Evolutionary conservation across 2,797 vertebrate species (phyloP), one percentile per base, ranked within the genome.

Genomic region (Sebastolobus alascanus): DNA sequence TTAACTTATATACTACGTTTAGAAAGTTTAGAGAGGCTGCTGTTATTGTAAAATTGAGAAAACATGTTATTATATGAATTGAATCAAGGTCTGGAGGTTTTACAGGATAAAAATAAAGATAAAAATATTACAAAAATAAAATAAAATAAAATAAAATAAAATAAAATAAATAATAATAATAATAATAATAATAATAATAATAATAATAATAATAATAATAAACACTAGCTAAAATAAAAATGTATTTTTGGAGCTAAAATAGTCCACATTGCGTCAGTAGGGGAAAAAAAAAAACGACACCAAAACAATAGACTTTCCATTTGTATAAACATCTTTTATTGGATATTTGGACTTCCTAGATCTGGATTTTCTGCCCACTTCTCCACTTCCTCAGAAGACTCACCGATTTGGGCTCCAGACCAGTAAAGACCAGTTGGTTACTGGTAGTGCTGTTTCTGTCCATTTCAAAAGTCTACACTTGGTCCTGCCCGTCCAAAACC

Each of bases 271-370:
- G 3, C 4, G 61, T 38, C 59, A n/a, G 18, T 18, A 35, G 59
- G 11, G 52, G 9, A 58, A 9, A 25, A 58, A 38, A 0, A 1
- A 65, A 37, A 66, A 25, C 25, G 35, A 70, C 63, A 27, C 4
- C 2, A 61, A 60, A 61, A 35, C 0, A 61, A 4, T 5, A 12
- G 5, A 54, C n/a, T 59, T 65, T 56, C 0, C 9, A 6, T 69
- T 82, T 56, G 68, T 90, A 90, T 84, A 93, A 91, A 93, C 64
- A 84, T 83, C 54, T 84, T 91, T 92, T 89, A 92, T 92, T 93
- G 86, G 68, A 89, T 90, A 91, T 90, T 88, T 89, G 83, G 73
- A 85, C 80, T 64, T 84, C 27, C 40, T 71, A 55, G 71, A 77
- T 87, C 77, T 86, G 84, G 83, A 83, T 87, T 88, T 77, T 79